Evolutionary conservation across 2,888 invertebrate species (phyloP).

Genomic region (Aphrophora alni): DNA sequence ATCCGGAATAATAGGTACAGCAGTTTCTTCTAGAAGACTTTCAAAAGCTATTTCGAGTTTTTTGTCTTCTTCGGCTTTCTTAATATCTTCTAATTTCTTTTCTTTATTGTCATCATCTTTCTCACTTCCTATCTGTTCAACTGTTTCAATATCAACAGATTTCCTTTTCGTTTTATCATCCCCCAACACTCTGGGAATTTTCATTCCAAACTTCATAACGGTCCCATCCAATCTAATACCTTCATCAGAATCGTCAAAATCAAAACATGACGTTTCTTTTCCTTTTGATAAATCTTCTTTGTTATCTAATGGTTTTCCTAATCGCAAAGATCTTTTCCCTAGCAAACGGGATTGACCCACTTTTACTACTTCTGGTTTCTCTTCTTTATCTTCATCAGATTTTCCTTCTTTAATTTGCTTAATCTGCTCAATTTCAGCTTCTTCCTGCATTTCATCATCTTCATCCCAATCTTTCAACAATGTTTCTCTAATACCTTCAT

Average conservation of each 20-base stretch:
- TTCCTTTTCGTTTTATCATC: slow-evolving; percentile 34
- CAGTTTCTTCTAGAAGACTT: slow-evolving; percentile 66
- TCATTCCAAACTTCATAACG: slow-evolving; percentile 63
- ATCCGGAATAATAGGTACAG: slow-evolving; percentile 64
- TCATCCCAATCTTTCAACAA: slow-evolving; percentile 82
- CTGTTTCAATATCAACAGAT: slow-evolving; percentile 40
- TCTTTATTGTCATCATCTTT: slow-evolving; percentile 31
- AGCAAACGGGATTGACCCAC: slow-evolving; percentile 46
- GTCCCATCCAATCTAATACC: slow-evolving; percentile 63
- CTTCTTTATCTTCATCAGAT: slow-evolving; percentile 36
- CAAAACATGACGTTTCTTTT: slow-evolving; percentile 73
- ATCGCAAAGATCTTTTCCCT: slow-evolving; percentile 43
- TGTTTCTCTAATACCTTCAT: slow-evolving; percentile 70
- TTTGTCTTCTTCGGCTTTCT: slow-evolving; percentile 43
- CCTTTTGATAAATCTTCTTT: slow-evolving; percentile 57
- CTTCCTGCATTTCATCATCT: slow-evolving; percentile 60
- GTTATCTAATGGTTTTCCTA: neutral
- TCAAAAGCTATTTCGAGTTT: slow-evolving; percentile 63
- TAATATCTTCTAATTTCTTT: slow-evolving; percentile 45
- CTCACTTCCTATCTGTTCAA: slow-evolving; percentile 50
- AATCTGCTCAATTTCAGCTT: slow-evolving; percentile 52
- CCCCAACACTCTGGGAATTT: slow-evolving; percentile 67
- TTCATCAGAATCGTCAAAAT: slow-evolving; percentile 79
- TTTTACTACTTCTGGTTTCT: slow-evolving; percentile 57
- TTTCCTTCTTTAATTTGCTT: slow-evolving; percentile 48